These are phyloP conservation scores for Halichoerus grypus DNA, from an alignment of 2,113 vertebrate species.

Conservation along the genomic window DNA sequence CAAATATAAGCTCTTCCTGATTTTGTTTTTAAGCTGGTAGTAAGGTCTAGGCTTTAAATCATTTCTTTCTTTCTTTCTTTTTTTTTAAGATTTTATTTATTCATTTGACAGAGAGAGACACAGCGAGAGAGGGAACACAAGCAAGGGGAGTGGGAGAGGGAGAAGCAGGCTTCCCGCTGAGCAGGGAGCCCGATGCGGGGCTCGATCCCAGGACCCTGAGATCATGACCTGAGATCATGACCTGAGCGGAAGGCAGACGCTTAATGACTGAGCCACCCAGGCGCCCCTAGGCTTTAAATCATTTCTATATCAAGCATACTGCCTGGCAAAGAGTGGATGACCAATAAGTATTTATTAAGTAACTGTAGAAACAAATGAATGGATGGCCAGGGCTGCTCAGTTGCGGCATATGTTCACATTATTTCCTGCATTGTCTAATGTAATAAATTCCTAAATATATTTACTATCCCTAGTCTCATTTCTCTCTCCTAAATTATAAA, in stretches of 20 bases:
- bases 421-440: not conserved
- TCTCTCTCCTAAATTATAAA: slow-evolving; percentile 32
- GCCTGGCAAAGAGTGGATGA: not conserved
- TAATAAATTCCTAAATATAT: not conserved
- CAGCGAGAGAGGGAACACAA: no score
- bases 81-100: no score
- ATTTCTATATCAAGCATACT: not conserved
- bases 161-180: no score
- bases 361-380: not conserved
- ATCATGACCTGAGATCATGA: no score
- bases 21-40: not conserved
- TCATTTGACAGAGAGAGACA: no score
- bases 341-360: slow-evolving; percentile 27
- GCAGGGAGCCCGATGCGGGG: no score
- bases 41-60: not conserved
- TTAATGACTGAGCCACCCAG: no score
- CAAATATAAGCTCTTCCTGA: not conserved
- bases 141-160: no score
- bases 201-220: no score
- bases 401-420: not conserved
- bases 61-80: not conserved
- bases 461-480: not conserved
- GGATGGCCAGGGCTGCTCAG: not conserved
- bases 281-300: not conserved
- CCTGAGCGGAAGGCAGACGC: no score